phyloP scores from a whole-genome alignment of 2,113 vertebrate genomes.

The Cyprinodon variegatus region DNA sequence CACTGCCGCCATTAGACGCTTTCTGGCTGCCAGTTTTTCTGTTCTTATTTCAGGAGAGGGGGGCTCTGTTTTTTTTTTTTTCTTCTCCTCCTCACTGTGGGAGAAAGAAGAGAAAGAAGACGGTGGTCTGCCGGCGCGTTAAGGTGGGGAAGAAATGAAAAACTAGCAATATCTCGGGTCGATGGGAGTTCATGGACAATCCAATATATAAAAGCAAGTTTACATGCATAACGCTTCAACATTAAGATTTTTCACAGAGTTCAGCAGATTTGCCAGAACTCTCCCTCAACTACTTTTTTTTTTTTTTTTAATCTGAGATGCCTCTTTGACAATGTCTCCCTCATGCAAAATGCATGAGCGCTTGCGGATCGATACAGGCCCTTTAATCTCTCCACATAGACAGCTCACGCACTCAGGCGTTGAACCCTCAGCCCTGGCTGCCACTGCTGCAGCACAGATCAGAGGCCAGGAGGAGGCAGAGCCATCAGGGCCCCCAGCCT shows the following conservation, averaged over 20 bases:
- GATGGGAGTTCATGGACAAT: conserved; percentile 69
- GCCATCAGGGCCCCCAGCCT: conserved; percentile 20
- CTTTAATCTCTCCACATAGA: conserved; percentile 77
- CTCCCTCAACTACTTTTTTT: conserved; percentile 40
- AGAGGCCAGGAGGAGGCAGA: conserved; percentile 46
- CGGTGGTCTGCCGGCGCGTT: neutral
- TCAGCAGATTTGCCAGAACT: conserved; percentile 70
- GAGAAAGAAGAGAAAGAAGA: conserved; percentile 15
- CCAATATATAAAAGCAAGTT: conserved; percentile 62
- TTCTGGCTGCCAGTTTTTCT: conserved; percentile 64
- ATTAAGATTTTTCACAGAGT: conserved; percentile 64
- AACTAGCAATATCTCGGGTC: conserved; percentile 57
- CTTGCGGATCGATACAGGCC: conserved; percentile 71
- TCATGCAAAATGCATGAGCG: conserved; percentile 78
- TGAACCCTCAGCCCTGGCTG: conserved; percentile 60
- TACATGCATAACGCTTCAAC: conserved; percentile 65
- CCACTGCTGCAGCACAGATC: conserved; percentile 60
- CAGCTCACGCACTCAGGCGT: conserved; percentile 63
- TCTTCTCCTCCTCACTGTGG: conserved; percentile 23
- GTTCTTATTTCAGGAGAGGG: conserved; percentile 21
- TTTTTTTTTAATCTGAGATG: conserved; percentile 59
- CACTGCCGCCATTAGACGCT: conserved; percentile 73
- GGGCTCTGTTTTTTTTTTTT: conserved; percentile 44
- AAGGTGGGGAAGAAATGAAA: conserved; percentile 40
- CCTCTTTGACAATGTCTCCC: conserved; percentile 76